A percentile compares a stretch with the other conserved stretches of the same genome.
These are phyloP conservation scores for Cherax quadricarinatus DNA, from an alignment of 1,140 invertebrate genomes.

Conservation along the genomic window DNA sequence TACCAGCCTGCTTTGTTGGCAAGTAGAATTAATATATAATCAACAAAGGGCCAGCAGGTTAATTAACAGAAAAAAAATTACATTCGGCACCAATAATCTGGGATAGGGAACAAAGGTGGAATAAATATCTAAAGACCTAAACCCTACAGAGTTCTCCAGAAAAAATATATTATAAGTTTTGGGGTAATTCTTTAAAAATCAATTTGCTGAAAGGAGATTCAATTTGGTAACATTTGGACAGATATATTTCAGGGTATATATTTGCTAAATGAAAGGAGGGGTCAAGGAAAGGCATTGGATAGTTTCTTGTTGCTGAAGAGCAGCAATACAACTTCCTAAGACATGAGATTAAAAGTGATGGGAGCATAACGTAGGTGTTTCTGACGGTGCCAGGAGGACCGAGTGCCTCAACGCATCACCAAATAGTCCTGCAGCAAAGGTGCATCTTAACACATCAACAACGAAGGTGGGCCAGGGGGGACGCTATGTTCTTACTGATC, in stretches of 20 bases:
- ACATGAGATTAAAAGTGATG: background rate
- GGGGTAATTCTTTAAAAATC: background rate
- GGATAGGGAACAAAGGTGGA: constrained; percentile 10
- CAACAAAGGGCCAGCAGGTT: constrained; percentile 43
- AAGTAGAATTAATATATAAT: constrained; percentile 37
- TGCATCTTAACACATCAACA: constrained; percentile 64
- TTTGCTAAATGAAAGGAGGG: constrained; percentile 25
- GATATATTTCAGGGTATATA: constrained; percentile 28
- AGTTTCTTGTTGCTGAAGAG: constrained; percentile 2
- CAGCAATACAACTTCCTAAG: background rate
- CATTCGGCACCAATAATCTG: constrained; percentile 24
- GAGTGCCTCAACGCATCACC: constrained; percentile 55
- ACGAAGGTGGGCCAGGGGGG: constrained; percentile 54
- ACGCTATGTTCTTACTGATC: constrained; percentile 33
- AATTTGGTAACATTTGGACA: constrained; percentile 35
- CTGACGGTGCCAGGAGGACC: constrained; percentile 42
- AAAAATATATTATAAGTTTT: constrained; percentile 11
- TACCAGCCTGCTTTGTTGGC: constrained; percentile 61
- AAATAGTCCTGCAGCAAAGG: constrained; percentile 54
- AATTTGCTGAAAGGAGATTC: constrained; percentile 25
- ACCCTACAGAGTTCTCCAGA: background rate
- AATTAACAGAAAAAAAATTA: constrained; percentile 35
- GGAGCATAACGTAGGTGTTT: constrained; percentile 52
- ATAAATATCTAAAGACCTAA: constrained; percentile 26
- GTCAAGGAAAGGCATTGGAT: constrained; percentile 41